Conservation (phyloP, 1,140 invertebrate genomes). For the Drosophila nasuta region DNA sequence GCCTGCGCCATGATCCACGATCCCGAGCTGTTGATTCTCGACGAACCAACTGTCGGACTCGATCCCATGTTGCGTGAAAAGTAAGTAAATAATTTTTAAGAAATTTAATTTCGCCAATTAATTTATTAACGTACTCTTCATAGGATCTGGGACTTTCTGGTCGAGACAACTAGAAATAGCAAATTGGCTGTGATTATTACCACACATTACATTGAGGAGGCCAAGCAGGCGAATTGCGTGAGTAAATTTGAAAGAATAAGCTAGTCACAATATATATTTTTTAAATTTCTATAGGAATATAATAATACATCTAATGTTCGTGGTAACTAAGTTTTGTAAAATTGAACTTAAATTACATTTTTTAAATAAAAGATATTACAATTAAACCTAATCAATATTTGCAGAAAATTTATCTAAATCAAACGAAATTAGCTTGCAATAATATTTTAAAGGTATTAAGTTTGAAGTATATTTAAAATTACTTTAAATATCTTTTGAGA, state of each 20-base stretch:
- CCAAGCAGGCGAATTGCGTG: conserved; percentile 93
- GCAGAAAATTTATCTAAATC: too few species aligned
- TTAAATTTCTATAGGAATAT: too few species aligned
- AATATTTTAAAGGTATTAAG: too few species aligned
- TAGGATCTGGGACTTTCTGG: conserved; percentile 96
- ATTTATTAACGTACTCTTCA: background rate
- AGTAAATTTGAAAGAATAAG: conserved; percentile 41
- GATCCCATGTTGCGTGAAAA: conserved; percentile 95
- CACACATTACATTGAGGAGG: conserved; percentile 98
- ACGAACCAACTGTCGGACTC: conserved; percentile 96
- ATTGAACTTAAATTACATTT: too few species aligned
- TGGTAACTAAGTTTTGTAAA: too few species aligned
- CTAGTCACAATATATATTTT: too few species aligned
- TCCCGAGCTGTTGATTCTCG: conserved; percentile 94
- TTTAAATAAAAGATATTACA: too few species aligned
- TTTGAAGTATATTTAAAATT: too few species aligned
- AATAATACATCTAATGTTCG: too few species aligned
- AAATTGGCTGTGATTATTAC: conserved; percentile 94
- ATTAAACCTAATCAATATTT: too few species aligned
- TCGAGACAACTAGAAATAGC: conserved; percentile 89
- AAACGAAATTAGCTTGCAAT: too few species aligned
- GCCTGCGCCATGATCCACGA: conserved; percentile 94
- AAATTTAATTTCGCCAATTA: background rate
- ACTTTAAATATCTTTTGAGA: too few species aligned
- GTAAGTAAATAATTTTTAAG: conserved; percentile 84